phyloP scores from a whole-genome alignment of 2,888 invertebrate species.

The Zelleria hepariella region DNA sequence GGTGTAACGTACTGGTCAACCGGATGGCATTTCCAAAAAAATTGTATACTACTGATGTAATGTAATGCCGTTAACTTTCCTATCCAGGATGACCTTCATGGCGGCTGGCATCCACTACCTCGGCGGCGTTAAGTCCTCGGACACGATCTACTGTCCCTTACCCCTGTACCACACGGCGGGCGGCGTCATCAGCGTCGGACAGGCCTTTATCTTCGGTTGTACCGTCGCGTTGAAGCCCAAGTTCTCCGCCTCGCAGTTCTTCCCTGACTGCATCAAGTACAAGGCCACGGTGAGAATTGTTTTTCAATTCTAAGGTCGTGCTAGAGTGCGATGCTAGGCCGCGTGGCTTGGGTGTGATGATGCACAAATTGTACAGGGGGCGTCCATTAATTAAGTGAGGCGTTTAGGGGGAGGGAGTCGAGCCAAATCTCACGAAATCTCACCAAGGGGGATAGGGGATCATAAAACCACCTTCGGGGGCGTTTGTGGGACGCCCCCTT shows the following conservation, averaged over 20 bases:
- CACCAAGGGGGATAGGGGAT: too few species aligned
- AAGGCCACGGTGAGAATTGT: slow-evolving; percentile 88
- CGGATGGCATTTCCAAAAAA: background rate
- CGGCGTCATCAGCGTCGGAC: slow-evolving; percentile 88
- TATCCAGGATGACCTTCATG: slow-evolving; percentile 86
- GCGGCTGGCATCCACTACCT: slow-evolving; percentile 78
- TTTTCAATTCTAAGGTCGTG: background rate
- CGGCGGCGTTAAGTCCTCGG: slow-evolving; percentile 75
- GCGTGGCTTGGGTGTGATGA: too few species aligned
- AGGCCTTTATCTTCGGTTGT: slow-evolving; percentile 83
- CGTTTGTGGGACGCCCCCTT: too few species aligned
- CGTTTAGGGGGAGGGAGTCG: too few species aligned
- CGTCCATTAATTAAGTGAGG: too few species aligned
- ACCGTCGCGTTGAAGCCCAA: slow-evolving; percentile 89
- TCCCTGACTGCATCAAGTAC: slow-evolving; percentile 92
- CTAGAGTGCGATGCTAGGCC: too few species aligned
- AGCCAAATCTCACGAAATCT: too few species aligned
- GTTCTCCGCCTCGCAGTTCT: slow-evolving; percentile 95
- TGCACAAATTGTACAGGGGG: too few species aligned
- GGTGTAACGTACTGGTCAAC: too few species aligned
- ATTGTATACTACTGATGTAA: background rate
- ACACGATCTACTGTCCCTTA: slow-evolving; percentile 90
- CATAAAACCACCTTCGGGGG: too few species aligned
- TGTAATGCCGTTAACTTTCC: too few species aligned
- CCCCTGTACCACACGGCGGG: slow-evolving; percentile 98